These are phyloP conservation scores for Australoheros facetus DNA, from an alignment of 2,797 vertebrate genomes.

Conservation along the genomic window DNA sequence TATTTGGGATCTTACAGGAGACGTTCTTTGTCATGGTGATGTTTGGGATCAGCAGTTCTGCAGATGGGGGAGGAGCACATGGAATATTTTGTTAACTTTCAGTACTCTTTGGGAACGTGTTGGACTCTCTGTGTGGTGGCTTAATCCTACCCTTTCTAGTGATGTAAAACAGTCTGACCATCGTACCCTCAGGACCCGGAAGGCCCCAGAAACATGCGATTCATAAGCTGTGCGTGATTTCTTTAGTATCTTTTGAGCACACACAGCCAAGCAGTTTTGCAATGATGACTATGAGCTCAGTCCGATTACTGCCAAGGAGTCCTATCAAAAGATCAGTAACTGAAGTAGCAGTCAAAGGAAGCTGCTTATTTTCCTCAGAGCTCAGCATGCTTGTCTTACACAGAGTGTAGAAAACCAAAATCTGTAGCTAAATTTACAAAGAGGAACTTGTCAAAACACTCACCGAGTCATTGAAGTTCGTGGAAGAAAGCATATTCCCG, in stretches of 20 bases:
- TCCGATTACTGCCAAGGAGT: no score
- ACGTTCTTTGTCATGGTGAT: slow-evolving; percentile 14
- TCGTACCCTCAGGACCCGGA: not conserved
- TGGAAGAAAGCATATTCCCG: not conserved
- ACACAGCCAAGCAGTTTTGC: not conserved
- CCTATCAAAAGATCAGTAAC: not conserved
- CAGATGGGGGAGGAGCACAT: not conserved
- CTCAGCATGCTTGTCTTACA: no score
- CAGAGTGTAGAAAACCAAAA: not conserved
- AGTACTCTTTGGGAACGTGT: not conserved
- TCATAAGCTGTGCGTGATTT: not conserved
- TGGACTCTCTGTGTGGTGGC: not conserved
- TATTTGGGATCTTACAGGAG: not conserved
- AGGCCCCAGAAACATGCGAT: not conserved
- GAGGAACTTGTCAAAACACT: slow-evolving; percentile 42
- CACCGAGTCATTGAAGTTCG: slow-evolving; percentile 45
- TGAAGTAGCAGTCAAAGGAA: not conserved
- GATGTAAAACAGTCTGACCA: not conserved
- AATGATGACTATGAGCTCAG: not conserved
- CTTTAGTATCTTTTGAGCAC: not conserved
- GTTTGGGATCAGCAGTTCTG: slow-evolving; percentile 29
- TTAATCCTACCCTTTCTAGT: not conserved
- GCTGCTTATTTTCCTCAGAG: not conserved
- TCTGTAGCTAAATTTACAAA: not conserved
- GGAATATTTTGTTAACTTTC: not conserved